Percentiles rank a stretch among this genome's conserved stretches.
Evolutionary conservation across 2,797 vertebrate species (phyloP).

Genomic region (Esox masquinongy): DNA sequence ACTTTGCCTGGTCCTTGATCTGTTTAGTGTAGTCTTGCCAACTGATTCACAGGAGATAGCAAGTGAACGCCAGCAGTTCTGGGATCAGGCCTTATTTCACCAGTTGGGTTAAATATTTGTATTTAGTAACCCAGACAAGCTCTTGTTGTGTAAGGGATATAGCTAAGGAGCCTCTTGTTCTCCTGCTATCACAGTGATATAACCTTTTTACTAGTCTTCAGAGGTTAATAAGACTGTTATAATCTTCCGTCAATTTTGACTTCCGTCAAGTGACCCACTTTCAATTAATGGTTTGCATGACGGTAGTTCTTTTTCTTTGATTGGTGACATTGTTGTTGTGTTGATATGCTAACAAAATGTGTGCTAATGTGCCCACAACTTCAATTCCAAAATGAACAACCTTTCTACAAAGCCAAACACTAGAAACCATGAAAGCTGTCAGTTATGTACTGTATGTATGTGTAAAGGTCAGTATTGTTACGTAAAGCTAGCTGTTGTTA

Average conservation of each 20-base stretch:
- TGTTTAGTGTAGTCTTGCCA: not conserved
- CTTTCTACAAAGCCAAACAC: not conserved
- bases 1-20: not conserved
- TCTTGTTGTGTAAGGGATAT: not conserved
- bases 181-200: not conserved
- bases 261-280: not conserved
- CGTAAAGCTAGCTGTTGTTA: not conserved
- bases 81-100: not conserved
- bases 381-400: not conserved
- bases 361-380: not conserved
- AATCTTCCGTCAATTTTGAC: not conserved
- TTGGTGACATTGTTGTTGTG: not conserved
- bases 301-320: not conserved
- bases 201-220: not conserved
- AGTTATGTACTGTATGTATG: not conserved
- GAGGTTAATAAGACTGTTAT: not conserved
- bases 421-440: not conserved
- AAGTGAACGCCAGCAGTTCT: not conserved
- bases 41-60: not conserved
- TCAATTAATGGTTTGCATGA: conserved; percentile 8
- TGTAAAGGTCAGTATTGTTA: conserved; percentile 9
- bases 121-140: no score
- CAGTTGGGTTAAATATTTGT: not conserved
- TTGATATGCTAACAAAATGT: not conserved
- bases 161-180: not conserved